A percentile compares a stretch with the other conserved stretches of the same genome.
Conservation (phyloP, 2,113 vertebrate species). For the Stegastes partitus region DNA sequence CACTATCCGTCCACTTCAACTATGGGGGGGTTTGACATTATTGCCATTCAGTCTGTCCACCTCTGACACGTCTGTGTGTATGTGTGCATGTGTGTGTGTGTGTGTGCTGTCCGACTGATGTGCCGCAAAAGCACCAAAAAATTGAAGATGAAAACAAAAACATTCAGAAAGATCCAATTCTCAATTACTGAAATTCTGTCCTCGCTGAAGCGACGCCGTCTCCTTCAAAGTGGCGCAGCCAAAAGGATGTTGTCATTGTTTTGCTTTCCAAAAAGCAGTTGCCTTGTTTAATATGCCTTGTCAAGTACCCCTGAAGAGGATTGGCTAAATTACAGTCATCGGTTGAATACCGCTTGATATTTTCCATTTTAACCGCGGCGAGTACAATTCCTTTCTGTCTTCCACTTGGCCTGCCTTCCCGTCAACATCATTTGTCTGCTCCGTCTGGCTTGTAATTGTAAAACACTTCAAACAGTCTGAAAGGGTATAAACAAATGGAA, state of each 20-base stretch:
- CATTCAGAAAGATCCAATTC: not conserved
- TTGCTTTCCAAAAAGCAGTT: constrained; percentile 49
- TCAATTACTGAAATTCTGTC: constrained; percentile 23
- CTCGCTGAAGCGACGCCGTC: not conserved
- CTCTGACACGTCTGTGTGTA: not conserved
- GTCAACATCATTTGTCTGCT: constrained; percentile 72
- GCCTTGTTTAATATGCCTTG: constrained; percentile 62
- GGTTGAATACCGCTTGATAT: constrained; percentile 71
- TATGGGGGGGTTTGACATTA: constrained; percentile 4
- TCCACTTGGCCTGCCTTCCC: constrained; percentile 68
- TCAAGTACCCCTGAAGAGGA: constrained; percentile 68
- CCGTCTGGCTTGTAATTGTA: constrained; percentile 73
- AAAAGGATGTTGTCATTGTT: constrained; percentile 49
- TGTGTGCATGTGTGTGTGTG: too few species aligned
- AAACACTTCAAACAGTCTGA: constrained; percentile 69
- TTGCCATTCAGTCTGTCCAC: not conserved
- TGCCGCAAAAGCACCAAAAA: not conserved
- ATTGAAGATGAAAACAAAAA: constrained; percentile 37
- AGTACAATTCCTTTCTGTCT: constrained; percentile 67
- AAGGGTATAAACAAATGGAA: constrained; percentile 67
- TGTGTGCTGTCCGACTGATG: not conserved
- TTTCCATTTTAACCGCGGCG: constrained; percentile 65
- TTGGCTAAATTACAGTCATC: constrained; percentile 76
- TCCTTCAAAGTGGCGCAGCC: not conserved
- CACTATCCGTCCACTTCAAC: not conserved